A percentile compares a stretch with the other conserved stretches of the same genome.
These are phyloP conservation scores for Hydractinia echinata DNA, from an alignment of 30 jellyfish, hydroid and myxozoan species.

Conservation along the genomic window DNA sequence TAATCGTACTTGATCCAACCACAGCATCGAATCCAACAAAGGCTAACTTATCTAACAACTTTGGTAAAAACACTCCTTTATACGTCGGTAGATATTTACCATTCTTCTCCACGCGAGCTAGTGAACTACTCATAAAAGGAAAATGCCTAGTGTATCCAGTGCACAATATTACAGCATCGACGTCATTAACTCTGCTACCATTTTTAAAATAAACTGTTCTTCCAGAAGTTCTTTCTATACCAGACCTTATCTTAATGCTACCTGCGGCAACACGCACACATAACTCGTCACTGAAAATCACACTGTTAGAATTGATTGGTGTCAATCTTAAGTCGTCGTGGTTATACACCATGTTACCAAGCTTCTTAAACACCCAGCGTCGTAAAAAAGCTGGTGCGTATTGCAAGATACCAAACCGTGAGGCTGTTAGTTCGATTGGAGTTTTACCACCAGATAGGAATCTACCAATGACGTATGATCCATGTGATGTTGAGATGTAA, in stretches of 20 bases:
- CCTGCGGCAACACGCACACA: slow-evolving; percentile 25
- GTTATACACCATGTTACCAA: background rate
- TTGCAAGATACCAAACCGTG: slow-evolving; percentile 13
- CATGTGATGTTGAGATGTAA: slow-evolving; percentile 12
- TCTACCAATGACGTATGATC: slow-evolving; percentile 20
- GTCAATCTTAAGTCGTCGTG: slow-evolving; percentile 24
- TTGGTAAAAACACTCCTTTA: slow-evolving; percentile 51
- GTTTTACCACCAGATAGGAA: slow-evolving; percentile 12
- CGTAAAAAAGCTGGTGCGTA: slow-evolving; percentile 12
- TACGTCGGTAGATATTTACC: slow-evolving; percentile 59
- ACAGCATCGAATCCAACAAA: slow-evolving; percentile 60
- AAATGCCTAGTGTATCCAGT: slow-evolving; percentile 72
- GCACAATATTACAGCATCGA: slow-evolving; percentile 47
- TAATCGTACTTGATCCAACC: slow-evolving; percentile 48
- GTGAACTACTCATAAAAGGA: slow-evolving; percentile 41
- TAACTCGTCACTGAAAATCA: slow-evolving; percentile 6
- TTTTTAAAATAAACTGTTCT: slow-evolving; percentile 11
- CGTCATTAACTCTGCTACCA: background rate
- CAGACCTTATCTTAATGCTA: slow-evolving; percentile 11
- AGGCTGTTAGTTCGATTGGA: slow-evolving; percentile 1
- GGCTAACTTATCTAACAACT: slow-evolving; percentile 48
- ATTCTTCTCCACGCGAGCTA: slow-evolving; percentile 19
- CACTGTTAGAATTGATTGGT: background rate
- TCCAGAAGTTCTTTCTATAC: background rate
- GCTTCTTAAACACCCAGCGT: background rate